phyloP scores from a whole-genome alignment of 2,113 vertebrate species.

The Pleuronectes platessa region DNA sequence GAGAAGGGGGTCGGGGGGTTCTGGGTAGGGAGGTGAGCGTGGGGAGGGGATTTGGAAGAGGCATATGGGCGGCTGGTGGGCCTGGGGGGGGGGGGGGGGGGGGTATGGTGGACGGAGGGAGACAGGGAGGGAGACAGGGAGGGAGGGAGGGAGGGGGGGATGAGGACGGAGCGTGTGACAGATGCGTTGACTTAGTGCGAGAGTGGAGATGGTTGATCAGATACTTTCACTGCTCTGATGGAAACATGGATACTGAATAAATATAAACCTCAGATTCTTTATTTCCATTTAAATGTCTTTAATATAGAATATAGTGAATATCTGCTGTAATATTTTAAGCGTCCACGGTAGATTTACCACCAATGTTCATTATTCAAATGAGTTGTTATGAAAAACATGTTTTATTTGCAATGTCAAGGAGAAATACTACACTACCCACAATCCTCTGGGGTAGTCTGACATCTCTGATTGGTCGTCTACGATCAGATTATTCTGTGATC shows the following conservation, averaged over 20 bases:
- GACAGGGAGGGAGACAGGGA: background rate
- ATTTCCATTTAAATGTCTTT: too few relatives aligned
- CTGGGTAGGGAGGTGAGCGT: background rate
- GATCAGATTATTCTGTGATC: too few relatives aligned
- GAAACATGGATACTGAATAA: background rate
- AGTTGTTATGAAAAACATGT: too few relatives aligned
- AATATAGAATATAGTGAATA: too few relatives aligned
- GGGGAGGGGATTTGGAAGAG: slow-evolving; percentile 12
- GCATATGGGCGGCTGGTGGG: slow-evolving; percentile 58
- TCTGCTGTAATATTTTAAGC: too few relatives aligned
- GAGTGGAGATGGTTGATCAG: slow-evolving; percentile 37
- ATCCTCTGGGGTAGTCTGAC: too few relatives aligned
- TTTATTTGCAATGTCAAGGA: too few relatives aligned
- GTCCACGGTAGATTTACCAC: too few relatives aligned
- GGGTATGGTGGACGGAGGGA: background rate
- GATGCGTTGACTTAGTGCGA: slow-evolving; percentile 75
- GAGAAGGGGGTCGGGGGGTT: background rate
- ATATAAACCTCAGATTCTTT: too few relatives aligned
- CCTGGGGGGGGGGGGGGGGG: slow-evolving; percentile 20
- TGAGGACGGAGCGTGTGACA: slow-evolving; percentile 53
- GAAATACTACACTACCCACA: too few relatives aligned
- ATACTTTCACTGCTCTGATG: slow-evolving; percentile 31
- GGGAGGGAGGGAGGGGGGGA: slow-evolving; percentile 17
- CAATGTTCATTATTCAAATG: too few relatives aligned
- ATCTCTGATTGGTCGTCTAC: too few relatives aligned